Percentiles rank a stretch among this genome's conserved stretches.
Conservation (phyloP, 2,113 vertebrate genomes). For the Regulus satrapa region DNA sequence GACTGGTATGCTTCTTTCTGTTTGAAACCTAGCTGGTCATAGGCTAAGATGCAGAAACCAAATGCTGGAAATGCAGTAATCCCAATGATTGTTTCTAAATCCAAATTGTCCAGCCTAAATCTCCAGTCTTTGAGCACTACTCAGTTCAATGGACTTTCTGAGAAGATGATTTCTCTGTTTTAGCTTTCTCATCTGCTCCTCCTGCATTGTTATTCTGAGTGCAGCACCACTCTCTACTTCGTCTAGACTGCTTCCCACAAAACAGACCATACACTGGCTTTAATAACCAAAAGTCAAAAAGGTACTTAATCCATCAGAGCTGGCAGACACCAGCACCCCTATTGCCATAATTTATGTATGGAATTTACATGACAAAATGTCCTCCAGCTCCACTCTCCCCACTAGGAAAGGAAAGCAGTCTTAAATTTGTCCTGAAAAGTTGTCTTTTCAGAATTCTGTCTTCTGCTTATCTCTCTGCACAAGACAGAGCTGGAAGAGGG, state of each 20-base stretch:
- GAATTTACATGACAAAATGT: not conserved
- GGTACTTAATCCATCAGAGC: not conserved
- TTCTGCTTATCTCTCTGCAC: slow-evolving; percentile 34
- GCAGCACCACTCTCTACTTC: not conserved
- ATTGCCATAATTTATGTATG: not conserved
- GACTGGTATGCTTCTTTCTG: not conserved
- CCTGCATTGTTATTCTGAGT: not conserved
- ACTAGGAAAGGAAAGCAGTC: not conserved
- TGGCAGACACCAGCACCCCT: not conserved
- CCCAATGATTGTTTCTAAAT: not conserved
- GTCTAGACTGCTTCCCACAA: not conserved
- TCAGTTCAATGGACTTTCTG: not conserved
- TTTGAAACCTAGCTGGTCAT: slow-evolving; percentile 4
- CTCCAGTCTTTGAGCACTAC: not conserved
- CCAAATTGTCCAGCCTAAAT: not conserved
- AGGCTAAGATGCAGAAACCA: not conserved
- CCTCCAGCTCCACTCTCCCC: not conserved
- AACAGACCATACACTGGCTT: not conserved
- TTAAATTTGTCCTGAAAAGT: slow-evolving; percentile 11
- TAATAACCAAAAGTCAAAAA: not conserved
- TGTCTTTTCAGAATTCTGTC: not conserved
- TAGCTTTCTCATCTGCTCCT: not conserved
- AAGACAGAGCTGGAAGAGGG: slow-evolving; percentile 25
- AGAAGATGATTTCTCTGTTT: not conserved
- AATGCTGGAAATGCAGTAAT: not conserved